Evolutionary conservation across 2,797 vertebrate genomes (phyloP).

Genomic region (Sparidentex hasta): DNA sequence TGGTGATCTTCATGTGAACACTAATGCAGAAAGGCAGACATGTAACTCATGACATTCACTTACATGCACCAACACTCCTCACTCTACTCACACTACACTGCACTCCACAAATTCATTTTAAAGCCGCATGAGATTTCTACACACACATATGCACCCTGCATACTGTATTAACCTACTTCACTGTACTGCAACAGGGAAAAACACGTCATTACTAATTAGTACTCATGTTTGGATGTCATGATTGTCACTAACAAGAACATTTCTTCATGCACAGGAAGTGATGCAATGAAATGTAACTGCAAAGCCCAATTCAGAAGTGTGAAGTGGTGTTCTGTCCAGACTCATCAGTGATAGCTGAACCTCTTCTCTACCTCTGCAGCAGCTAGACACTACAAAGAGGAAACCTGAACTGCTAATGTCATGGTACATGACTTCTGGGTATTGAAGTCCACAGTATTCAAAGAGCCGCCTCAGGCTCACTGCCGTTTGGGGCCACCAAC

Average conservation of each 20-base stretch:
- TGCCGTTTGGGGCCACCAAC: slow-evolving; percentile 13
- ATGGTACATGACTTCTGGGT: slow-evolving; percentile 26
- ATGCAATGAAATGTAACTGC: slow-evolving; percentile 59
- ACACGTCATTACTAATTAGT: slow-evolving; percentile 33
- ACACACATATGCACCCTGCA: neutral
- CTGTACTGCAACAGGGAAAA: neutral
- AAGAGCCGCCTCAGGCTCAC: slow-evolving; percentile 10
- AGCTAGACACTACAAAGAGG: slow-evolving; percentile 31
- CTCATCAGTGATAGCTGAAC: slow-evolving; percentile 15
- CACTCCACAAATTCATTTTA: neutral
- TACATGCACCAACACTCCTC: neutral
- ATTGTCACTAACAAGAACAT: slow-evolving; percentile 20
- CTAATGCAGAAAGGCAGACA: slow-evolving; percentile 11
- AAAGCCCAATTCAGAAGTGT: slow-evolving; percentile 18
- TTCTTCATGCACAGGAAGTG: slow-evolving; percentile 43
- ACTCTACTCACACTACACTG: neutral
- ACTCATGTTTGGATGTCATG: neutral
- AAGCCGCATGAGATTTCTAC: neutral
- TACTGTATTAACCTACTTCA: slow-evolving; percentile 2
- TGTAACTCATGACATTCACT: slow-evolving; percentile 17
- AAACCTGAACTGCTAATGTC: slow-evolving; percentile 27
- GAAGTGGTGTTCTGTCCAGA: slow-evolving; percentile 17
- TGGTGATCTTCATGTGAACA: slow-evolving; percentile 10
- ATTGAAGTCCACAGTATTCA: slow-evolving; percentile 24
- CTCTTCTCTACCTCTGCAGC: slow-evolving; percentile 12